Evolutionary conservation across 2,888 invertebrate genomes (phyloP).

Genomic region (Acronicta aceris): DNA sequence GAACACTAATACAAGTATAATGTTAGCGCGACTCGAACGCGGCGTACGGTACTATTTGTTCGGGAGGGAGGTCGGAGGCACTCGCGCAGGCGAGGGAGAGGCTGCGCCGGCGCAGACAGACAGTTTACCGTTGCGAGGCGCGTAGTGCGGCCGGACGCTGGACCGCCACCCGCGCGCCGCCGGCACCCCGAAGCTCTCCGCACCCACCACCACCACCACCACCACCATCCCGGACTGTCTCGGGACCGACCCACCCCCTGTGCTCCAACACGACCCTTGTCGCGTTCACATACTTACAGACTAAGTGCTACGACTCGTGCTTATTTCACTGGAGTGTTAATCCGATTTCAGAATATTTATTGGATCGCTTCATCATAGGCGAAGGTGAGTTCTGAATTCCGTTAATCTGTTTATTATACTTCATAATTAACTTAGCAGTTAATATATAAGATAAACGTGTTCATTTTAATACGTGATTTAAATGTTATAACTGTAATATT

Average conservation of each 20-base stretch:
- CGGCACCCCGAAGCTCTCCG: slow-evolving; percentile 77
- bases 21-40: slow-evolving; percentile 86
- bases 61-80: slow-evolving; percentile 88
- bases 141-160: slow-evolving; percentile 88
- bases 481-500: slow-evolving; percentile 22
- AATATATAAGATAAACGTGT: background rate
- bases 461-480: slow-evolving; percentile 2
- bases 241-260: slow-evolving; percentile 67
- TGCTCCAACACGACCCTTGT: slow-evolving; percentile 71
- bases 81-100: slow-evolving; percentile 86
- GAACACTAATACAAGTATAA: slow-evolving; percentile 85
- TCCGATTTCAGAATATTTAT: slow-evolving; percentile 84
- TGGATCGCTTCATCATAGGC: slow-evolving; percentile 81
- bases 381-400: slow-evolving; percentile 73
- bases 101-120: slow-evolving; percentile 84
- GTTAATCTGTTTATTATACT: slow-evolving; percentile 20
- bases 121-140: slow-evolving; percentile 90
- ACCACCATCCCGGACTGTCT: slow-evolving; percentile 66
- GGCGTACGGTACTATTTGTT: slow-evolving; percentile 88
- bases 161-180: slow-evolving; percentile 85
- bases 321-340: slow-evolving; percentile 85
- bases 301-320: slow-evolving; percentile 86
- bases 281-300: slow-evolving; percentile 75
- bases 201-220: slow-evolving; percentile 33
- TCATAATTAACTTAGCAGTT: slow-evolving; percentile 5